Evolutionary conservation across 2,888 invertebrate genomes (phyloP).

Genomic region (Ormyrus rosae): DNA sequence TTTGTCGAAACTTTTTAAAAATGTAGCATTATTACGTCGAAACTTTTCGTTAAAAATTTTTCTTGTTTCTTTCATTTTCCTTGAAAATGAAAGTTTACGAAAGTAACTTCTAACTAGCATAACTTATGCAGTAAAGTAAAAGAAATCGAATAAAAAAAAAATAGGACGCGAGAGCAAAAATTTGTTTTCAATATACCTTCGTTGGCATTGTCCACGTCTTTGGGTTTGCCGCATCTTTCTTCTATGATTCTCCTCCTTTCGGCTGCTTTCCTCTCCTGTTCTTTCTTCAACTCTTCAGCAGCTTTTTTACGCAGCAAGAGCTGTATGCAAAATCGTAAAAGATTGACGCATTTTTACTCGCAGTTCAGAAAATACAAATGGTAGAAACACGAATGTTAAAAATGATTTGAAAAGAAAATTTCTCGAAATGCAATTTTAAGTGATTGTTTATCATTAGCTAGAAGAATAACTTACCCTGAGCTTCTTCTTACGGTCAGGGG

Average conservation of each 20-base stretch:
- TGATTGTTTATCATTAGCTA: constrained; percentile 8
- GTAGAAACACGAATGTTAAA: too few relatives aligned
- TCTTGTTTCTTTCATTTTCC: too few relatives aligned
- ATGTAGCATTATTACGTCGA: too few relatives aligned
- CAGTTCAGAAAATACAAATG: too few relatives aligned
- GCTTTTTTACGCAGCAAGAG: constrained; percentile 99
- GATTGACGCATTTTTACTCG: neutral
- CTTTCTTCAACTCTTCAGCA: constrained; percentile 99
- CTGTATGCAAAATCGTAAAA: constrained; percentile 76
- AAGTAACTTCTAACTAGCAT: too few relatives aligned
- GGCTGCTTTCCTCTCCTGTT: constrained; percentile 98
- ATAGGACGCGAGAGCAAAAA: too few relatives aligned
- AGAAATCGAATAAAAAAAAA: too few relatives aligned
- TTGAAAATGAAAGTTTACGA: too few relatives aligned
- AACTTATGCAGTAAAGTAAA: too few relatives aligned
- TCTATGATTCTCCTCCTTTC: constrained; percentile 98
- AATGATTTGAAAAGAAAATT: too few relatives aligned
- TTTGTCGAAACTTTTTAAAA: too few relatives aligned
- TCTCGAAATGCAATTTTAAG: neutral
- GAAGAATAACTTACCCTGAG: constrained; percentile 87
- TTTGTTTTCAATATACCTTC: constrained; percentile 83
- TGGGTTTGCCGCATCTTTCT: constrained; percentile 94
- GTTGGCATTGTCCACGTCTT: constrained; percentile 93
- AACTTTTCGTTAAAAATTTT: too few relatives aligned
- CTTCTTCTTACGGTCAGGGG: constrained; percentile 99